Evolutionary conservation across 2,113 vertebrate species (phyloP).

Genomic region (Pseudopodoces humilis): DNA sequence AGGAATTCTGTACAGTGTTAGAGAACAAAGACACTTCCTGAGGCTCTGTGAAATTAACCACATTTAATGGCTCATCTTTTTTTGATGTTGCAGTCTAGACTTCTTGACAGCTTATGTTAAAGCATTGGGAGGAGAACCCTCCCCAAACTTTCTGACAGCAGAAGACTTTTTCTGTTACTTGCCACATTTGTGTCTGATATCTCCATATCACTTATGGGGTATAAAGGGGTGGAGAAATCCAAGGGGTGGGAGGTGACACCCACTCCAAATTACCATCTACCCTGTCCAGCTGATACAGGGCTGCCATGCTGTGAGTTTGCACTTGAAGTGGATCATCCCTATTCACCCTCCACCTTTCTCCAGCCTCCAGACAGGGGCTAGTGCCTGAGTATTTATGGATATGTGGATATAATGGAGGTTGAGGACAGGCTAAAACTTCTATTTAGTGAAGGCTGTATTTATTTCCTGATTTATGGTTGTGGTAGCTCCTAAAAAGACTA

Average conservation of each 20-base stretch:
- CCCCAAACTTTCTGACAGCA: background rate
- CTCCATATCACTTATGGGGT: background rate
- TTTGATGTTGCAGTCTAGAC: background rate
- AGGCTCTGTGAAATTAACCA: background rate
- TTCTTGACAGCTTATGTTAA: background rate
- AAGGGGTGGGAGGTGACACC: background rate
- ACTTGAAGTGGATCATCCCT: background rate
- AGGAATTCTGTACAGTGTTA: background rate
- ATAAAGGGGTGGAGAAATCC: background rate
- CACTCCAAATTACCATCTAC: background rate
- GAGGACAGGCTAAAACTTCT: background rate
- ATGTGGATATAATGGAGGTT: background rate
- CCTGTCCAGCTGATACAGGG: rapidly evolving
- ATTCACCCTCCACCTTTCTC: background rate
- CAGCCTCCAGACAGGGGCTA: background rate
- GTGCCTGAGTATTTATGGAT: background rate
- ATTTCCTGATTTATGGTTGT: background rate
- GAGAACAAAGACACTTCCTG: background rate
- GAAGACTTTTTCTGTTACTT: background rate
- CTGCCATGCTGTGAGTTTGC: background rate
- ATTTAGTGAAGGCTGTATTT: background rate
- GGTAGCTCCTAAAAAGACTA: background rate
- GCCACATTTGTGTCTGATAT: background rate
- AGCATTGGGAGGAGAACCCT: background rate
- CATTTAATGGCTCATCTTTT: background rate